phyloP scores from a whole-genome alignment of 2,113 vertebrate species.

The Leptobrachium ailaonicum region DNA sequence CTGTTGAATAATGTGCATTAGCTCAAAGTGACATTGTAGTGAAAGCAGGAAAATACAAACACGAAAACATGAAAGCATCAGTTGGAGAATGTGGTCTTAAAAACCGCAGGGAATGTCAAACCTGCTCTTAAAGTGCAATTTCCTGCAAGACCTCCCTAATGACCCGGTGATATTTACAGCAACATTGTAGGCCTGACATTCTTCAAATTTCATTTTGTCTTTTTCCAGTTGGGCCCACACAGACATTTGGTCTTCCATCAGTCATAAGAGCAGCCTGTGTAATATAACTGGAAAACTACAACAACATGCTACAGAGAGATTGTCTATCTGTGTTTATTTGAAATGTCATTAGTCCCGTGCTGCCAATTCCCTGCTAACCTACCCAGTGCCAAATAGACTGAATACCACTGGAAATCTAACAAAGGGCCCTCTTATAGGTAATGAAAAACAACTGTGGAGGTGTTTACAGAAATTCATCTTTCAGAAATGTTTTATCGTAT shows the following conservation, averaged over 20 bases:
- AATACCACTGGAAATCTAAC: neutral
- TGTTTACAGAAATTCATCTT: neutral
- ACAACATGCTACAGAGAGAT: conserved; percentile 16
- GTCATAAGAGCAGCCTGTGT: conserved; percentile 18
- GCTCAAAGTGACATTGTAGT: too few relatives aligned
- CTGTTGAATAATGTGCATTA: too few relatives aligned
- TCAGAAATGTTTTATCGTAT: neutral
- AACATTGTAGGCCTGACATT: conserved; percentile 27
- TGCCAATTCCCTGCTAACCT: neutral
- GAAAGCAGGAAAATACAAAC: neutral
- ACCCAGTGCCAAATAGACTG: neutral
- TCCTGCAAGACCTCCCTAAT: conserved; percentile 28
- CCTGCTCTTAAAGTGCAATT: conserved; percentile 10
- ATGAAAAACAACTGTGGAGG: neutral
- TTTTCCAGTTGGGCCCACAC: neutral
- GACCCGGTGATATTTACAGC: conserved; percentile 27
- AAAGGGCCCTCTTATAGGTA: too few relatives aligned
- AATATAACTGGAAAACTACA: conserved; percentile 17
- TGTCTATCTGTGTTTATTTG: neutral
- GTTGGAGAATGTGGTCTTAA: neutral
- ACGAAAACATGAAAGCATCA: neutral
- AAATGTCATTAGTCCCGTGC: neutral
- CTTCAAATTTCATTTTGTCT: conserved; percentile 4
- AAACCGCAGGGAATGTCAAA: neutral
- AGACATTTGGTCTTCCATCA: neutral